Evolutionary conservation across 1,140 invertebrate species (phyloP).

Genomic region (Drosophila setifemur): DNA sequence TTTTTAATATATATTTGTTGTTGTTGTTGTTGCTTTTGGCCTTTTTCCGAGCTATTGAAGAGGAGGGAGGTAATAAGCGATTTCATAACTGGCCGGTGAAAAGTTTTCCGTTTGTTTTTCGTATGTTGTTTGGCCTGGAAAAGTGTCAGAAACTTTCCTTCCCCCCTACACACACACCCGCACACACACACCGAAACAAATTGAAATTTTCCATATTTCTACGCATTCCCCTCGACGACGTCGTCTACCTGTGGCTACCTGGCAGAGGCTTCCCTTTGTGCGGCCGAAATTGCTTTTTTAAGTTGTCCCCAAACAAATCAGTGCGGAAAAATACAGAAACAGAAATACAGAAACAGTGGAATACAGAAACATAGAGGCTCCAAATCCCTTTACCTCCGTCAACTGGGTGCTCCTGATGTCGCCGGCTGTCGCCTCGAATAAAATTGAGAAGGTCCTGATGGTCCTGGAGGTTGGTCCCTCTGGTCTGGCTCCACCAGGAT

Average conservation of each 20-base stretch:
- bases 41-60: no score
- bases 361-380: conserved; percentile 2
- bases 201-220: conserved; percentile 62
- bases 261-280: conserved; percentile 44
- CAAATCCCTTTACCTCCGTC: conserved; percentile 42
- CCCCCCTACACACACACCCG: not conserved
- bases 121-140: conserved; percentile 41
- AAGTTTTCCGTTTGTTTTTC: conserved; percentile 50
- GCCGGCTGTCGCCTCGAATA: no score
- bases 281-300: conserved; percentile 41
- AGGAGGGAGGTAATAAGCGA: conserved; percentile 13
- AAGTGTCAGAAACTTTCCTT: conserved; percentile 57
- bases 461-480: no score
- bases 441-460: no score
- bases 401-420: no score
- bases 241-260: conserved; percentile 4
- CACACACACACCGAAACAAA: conserved; percentile 35
- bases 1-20: no score
- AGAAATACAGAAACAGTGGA: conserved; percentile 3
- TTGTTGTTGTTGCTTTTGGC: no score
- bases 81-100: conserved; percentile 40
- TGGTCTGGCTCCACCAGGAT: no score
- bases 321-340: conserved; percentile 18
- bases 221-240: conserved; percentile 2
- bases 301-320: conserved; percentile 60